Evolutionary conservation across 2,797 vertebrate genomes (phyloP).

Genomic region (Falco concolor): DNA sequence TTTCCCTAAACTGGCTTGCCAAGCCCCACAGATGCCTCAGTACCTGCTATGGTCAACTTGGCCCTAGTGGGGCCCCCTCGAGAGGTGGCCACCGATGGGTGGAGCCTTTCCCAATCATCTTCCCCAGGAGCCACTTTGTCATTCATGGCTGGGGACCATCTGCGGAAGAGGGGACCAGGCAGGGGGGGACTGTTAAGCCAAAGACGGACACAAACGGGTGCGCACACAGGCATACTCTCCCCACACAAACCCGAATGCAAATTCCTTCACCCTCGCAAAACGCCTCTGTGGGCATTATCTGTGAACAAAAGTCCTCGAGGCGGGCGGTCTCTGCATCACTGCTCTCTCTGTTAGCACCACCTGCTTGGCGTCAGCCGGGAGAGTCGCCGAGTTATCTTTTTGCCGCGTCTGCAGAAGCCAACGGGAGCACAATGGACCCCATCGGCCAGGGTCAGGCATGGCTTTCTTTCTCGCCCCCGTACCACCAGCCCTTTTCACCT

Average conservation of each 20-base stretch:
- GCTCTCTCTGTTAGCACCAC: conserved; percentile 59
- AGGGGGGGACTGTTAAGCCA: not conserved
- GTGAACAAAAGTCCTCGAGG: conserved; percentile 56
- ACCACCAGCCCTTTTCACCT: conserved; percentile 68
- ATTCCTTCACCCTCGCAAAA: conserved; percentile 48
- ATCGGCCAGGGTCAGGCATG: conserved; percentile 64
- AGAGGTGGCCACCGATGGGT: conserved; percentile 23
- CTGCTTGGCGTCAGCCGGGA: conserved; percentile 60
- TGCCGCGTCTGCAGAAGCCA: conserved; percentile 50
- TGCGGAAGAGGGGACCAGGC: not conserved
- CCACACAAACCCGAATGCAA: conserved; percentile 13
- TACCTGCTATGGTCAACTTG: not conserved
- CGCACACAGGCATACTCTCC: not conserved
- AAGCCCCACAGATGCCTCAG: conserved; percentile 14
- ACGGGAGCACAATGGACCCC: conserved; percentile 46
- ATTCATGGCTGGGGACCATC: not conserved
- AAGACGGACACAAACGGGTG: not conserved
- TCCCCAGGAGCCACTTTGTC: conserved; percentile 36
- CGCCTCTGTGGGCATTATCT: conserved; percentile 43
- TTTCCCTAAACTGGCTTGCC: conserved; percentile 51
- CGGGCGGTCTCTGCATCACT: conserved; percentile 66
- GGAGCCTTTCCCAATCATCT: conserved; percentile 39
- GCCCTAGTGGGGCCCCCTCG: not conserved
- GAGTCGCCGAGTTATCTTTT: conserved; percentile 29
- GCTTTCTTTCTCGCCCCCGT: conserved; percentile 57